Conservation (phyloP, 2,113 vertebrate species). For the Festucalex cinctus region DNA sequence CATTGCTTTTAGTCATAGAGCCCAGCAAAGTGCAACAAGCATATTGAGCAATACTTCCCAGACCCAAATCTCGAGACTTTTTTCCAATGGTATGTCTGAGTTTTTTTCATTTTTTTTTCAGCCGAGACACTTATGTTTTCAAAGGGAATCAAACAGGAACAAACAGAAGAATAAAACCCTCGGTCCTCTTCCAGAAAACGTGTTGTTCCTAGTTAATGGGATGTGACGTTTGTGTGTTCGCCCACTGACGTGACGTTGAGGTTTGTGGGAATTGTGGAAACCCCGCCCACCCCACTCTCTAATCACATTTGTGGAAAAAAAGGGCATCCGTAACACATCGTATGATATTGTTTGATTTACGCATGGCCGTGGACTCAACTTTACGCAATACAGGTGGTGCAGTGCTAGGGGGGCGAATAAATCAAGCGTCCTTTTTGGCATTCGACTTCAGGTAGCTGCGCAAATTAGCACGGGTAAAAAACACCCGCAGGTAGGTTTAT, state of each 20-base stretch:
- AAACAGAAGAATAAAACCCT: slow-evolving; percentile 29
- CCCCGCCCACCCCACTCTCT: not conserved
- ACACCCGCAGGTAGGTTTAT: slow-evolving; percentile 30
- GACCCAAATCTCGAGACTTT: slow-evolving; percentile 33
- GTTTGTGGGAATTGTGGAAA: slow-evolving; percentile 24
- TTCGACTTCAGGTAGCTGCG: slow-evolving; percentile 18
- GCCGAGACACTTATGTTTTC: slow-evolving; percentile 32
- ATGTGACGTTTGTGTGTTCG: slow-evolving; percentile 41
- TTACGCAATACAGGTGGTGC: not conserved
- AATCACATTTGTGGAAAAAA: not conserved
- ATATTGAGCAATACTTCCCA: slow-evolving; percentile 49
- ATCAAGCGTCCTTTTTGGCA: not conserved
- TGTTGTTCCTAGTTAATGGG: slow-evolving; percentile 41
- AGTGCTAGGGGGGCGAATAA: not conserved
- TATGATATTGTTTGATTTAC: slow-evolving; percentile 37
- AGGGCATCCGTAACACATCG: slow-evolving; percentile 24
- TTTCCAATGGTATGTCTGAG: slow-evolving; percentile 33
- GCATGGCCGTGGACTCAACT: slow-evolving; percentile 12
- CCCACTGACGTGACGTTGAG: slow-evolving; percentile 32
- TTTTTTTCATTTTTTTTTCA: slow-evolving; percentile 24
- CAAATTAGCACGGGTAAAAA: slow-evolving; percentile 13
- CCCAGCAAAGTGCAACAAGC: slow-evolving; percentile 37
- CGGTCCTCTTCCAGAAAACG: slow-evolving; percentile 23
- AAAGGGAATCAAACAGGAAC: slow-evolving; percentile 42
- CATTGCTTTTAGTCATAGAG: slow-evolving; percentile 37